Percentiles rank a stretch among this genome's conserved stretches.
Evolutionary conservation across 2,888 invertebrate species (phyloP).

Genomic region (Rotaria macrura): DNA sequence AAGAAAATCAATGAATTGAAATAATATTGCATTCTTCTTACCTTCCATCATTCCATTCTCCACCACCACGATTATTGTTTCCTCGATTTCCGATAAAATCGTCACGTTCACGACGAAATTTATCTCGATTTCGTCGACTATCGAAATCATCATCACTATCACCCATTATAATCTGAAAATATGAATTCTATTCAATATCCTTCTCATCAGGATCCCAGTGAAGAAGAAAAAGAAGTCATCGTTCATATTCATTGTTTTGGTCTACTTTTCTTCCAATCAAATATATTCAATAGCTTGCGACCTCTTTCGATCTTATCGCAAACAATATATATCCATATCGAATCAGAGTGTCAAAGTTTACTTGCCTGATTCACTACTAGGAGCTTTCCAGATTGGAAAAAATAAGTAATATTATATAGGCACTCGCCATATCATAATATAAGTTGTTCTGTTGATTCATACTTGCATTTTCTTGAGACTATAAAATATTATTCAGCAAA

Average conservation of each 20-base stretch:
- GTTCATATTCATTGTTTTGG: neutral
- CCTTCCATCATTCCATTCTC: slow-evolving; percentile 15
- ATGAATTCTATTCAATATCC: neutral
- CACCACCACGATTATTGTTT: slow-evolving; percentile 38
- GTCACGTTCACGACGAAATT: slow-evolving; percentile 77
- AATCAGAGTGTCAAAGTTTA: neutral
- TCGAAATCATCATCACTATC: slow-evolving; percentile 98
- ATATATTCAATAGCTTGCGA: neutral
- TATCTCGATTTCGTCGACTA: slow-evolving; percentile 70
- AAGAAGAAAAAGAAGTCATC: neutral
- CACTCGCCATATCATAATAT: too few species aligned
- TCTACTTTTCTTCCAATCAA: neutral
- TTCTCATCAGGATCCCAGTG: too few species aligned
- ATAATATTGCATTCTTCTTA: too few species aligned
- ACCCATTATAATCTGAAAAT: slow-evolving; percentile 58
- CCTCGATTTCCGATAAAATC: slow-evolving; percentile 48
- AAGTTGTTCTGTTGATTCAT: neutral
- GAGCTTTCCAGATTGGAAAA: too few species aligned
- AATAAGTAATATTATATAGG: neutral
- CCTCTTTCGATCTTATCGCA: neutral
- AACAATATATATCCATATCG: neutral
- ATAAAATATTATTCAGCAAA: neutral
- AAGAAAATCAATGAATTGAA: too few species aligned
- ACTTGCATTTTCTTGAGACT: neutral
- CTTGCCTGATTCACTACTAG: too few species aligned